phyloP scores from a whole-genome alignment of 2,113 vertebrate species.

The Leptocoma aspasia region DNA sequence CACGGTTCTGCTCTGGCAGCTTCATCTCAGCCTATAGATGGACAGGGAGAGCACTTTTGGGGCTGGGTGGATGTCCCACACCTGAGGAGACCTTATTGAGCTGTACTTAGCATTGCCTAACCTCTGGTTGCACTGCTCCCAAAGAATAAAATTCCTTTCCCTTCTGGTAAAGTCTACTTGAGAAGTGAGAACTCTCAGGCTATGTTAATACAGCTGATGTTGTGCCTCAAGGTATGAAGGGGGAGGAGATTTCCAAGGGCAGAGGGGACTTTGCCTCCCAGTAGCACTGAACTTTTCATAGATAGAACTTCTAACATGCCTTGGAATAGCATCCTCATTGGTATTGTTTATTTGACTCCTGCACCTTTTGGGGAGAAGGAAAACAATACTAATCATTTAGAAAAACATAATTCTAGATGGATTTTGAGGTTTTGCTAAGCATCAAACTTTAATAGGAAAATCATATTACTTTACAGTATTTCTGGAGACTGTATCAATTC shows the following conservation, averaged over 20 bases:
- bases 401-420: not conserved
- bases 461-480: not conserved
- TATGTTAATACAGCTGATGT: not conserved
- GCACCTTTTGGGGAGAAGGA: not conserved
- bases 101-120: not conserved
- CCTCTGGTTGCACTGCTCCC: rapidly evolving
- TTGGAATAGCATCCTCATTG: not conserved
- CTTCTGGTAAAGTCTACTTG: not conserved
- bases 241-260: not conserved
- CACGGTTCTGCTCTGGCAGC: rapidly evolving
- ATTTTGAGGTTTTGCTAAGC: not conserved
- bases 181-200: not conserved
- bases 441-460: not conserved
- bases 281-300: not conserved
- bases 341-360: not conserved
- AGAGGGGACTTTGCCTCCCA: not conserved
- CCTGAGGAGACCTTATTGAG: not conserved
- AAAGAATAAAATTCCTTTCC: not conserved
- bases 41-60: not conserved
- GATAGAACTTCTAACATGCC: not conserved
- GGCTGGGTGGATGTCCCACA: not conserved
- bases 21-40: not conserved
- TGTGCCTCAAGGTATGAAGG: not conserved
- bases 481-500: not conserved
- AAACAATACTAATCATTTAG: constrained; percentile 10